phyloP scores from a whole-genome alignment of 1,140 invertebrate species.

The Ceratina japonica region DNA sequence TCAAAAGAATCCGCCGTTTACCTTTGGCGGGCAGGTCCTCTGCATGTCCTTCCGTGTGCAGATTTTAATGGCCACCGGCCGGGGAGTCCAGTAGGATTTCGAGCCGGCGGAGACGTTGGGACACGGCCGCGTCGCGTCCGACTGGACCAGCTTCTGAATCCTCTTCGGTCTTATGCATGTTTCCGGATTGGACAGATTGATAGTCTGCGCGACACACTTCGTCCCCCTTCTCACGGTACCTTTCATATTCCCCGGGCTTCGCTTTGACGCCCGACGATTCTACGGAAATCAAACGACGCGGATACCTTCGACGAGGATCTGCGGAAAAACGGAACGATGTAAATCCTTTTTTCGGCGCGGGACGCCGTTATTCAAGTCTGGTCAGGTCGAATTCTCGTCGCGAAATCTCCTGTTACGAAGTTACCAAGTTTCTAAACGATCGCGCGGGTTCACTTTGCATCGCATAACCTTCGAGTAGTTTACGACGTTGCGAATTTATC shows the following conservation, averaged over 20 bases:
- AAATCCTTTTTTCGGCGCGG: neutral
- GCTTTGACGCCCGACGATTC: neutral
- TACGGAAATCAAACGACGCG: neutral
- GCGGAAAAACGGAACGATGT: neutral
- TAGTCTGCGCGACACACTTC: constrained; percentile 61
- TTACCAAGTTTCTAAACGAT: constrained; percentile 1
- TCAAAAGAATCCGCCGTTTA: constrained; percentile 24
- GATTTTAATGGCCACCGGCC: constrained; percentile 58
- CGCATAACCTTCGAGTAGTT: constrained; percentile 23
- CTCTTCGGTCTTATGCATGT: constrained; percentile 53
- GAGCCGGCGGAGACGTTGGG: neutral
- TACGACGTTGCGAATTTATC: constrained; percentile 18
- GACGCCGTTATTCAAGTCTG: too few species aligned
- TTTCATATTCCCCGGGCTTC: neutral
- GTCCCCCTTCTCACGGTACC: constrained; percentile 60
- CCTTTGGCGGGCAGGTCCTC: constrained; percentile 62
- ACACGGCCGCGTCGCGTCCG: constrained; percentile 50
- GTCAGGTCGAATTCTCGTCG: neutral
- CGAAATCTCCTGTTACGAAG: neutral
- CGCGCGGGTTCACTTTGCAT: constrained; percentile 35
- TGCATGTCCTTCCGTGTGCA: constrained; percentile 59
- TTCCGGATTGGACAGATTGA: constrained; percentile 67
- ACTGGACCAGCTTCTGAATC: constrained; percentile 57
- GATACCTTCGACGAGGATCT: neutral
- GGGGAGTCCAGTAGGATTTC: constrained; percentile 32